Percentiles rank a stretch among this genome's conserved stretches.
These are phyloP conservation scores for Antheraea mylitta DNA, from an alignment of 1,140 invertebrate species.

Conservation along the genomic window DNA sequence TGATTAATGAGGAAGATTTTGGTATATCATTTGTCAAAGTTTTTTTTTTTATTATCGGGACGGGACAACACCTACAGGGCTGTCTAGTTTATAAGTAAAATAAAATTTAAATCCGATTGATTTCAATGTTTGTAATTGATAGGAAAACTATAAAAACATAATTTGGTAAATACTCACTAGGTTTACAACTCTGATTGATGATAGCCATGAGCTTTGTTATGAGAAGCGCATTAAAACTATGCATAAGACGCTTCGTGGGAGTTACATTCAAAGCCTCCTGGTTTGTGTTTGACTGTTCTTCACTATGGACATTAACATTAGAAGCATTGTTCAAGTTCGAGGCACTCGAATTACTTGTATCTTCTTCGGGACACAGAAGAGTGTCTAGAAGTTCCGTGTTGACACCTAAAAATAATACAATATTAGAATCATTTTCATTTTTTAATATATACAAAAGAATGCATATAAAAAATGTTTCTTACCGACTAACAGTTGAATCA, in stretches of 20 bases:
- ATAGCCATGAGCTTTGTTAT: conserved; percentile 63
- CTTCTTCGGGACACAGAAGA: conserved; percentile 52
- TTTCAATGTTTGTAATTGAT: no score
- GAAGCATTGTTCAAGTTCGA: conserved; percentile 16
- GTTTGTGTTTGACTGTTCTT: conserved; percentile 13
- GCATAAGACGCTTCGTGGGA: conserved; percentile 30
- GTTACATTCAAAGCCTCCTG: conserved; percentile 16
- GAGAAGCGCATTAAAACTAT: conserved; percentile 60
- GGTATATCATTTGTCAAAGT: no score
- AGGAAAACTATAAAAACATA: background rate
- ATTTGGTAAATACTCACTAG: conserved; percentile 77
- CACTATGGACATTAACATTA: background rate
- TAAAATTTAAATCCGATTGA: no score
- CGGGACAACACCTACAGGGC: no score
- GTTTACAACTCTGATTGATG: conserved; percentile 87
- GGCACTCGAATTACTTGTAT: conserved; percentile 28
- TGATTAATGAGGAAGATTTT: no score
- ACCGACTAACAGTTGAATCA: conserved; percentile 62
- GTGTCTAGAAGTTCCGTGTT: conserved; percentile 66
- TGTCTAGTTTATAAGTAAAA: no score
- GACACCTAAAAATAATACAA: conserved; percentile 45
- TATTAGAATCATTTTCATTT: conserved; percentile 14
- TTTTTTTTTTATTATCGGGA: no score
- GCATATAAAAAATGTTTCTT: conserved; percentile 35
- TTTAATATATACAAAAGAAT: background rate